phyloP scores from a whole-genome alignment of 2,888 invertebrate species.

The Nasonovia ribisnigri region DNA sequence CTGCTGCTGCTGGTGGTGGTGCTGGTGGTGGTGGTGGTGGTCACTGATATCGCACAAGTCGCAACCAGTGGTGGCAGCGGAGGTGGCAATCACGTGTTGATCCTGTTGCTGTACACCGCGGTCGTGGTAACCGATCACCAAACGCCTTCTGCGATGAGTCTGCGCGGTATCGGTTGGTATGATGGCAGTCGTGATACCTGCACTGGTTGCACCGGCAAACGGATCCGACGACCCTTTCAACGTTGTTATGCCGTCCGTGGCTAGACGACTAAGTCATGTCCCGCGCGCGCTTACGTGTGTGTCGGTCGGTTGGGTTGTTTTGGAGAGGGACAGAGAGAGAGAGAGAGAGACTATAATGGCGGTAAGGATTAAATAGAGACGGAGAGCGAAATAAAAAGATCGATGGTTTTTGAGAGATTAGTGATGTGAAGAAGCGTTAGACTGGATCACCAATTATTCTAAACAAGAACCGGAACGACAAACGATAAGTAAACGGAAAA shows the following conservation, averaged over 20 bases:
- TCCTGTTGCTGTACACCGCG: conserved; percentile 16
- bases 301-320: neutral
- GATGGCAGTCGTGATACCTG: neutral
- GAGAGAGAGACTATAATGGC: neutral
- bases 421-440: neutral
- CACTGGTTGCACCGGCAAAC: conserved; percentile 17
- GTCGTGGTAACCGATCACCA: conserved; percentile 45
- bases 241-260: conserved; percentile 49
- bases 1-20: neutral
- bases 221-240: conserved; percentile 45
- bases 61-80: conserved; percentile 21
- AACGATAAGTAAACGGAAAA: neutral
- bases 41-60: neutral
- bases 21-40: neutral
- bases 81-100: conserved; percentile 6
- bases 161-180: neutral
- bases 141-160: neutral
- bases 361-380: neutral
- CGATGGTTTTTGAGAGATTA: neutral
- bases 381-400: neutral
- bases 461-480: neutral
- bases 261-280: conserved; percentile 33
- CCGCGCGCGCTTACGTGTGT: neutral
- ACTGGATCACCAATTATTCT: too few relatives aligned
- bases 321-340: neutral